phyloP scores from a whole-genome alignment of 2,797 vertebrate genomes.

The Muscicapa striata region DNA sequence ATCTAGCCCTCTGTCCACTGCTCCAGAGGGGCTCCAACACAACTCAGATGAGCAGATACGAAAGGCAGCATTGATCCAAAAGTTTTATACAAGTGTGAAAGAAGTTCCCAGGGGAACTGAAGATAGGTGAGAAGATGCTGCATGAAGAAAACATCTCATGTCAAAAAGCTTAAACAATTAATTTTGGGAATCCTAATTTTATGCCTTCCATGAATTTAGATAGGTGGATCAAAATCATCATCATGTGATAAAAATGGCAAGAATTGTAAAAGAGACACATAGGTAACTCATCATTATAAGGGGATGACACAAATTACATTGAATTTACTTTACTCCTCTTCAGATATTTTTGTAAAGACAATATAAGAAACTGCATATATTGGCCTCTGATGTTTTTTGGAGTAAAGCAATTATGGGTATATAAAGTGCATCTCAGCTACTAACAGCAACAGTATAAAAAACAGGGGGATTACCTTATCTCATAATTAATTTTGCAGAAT shows the following conservation, averaged over 20 bases:
- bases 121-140: neutral
- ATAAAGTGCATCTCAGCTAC: neutral
- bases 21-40: neutral
- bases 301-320: neutral
- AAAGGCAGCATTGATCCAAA: neutral
- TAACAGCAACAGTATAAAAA: neutral
- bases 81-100: neutral
- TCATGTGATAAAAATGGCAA: neutral
- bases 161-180: neutral
- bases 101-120: neutral
- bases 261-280: neutral
- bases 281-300: neutral
- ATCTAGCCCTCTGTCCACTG: neutral
- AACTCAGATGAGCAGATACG: neutral
- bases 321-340: neutral
- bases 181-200: neutral
- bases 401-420: neutral
- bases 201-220: neutral
- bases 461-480: neutral
- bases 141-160: neutral
- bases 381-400: neutral
- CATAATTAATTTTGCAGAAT: neutral
- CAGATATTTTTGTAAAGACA: neutral
- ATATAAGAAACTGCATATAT: neutral
- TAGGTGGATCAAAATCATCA: neutral